These are phyloP conservation scores for Hylaea fasciaria DNA, from an alignment of 2,888 invertebrate genomes.

Conservation along the genomic window DNA sequence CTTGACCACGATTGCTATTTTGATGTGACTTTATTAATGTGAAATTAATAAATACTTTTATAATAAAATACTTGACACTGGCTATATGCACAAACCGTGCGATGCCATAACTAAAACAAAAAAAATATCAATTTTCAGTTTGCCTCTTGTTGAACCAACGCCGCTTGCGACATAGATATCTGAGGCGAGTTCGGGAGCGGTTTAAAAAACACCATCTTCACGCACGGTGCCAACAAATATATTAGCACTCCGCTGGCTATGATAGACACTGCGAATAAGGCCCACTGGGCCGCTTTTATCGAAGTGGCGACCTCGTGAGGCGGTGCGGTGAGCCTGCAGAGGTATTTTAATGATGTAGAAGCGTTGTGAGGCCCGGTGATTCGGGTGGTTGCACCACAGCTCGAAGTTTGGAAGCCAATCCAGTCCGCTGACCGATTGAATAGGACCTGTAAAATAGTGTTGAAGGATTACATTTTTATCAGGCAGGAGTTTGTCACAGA, in stretches of 20 bases:
- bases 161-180: conserved; percentile 71
- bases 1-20: too few species aligned
- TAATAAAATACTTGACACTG: too few species aligned
- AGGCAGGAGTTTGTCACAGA: too few species aligned
- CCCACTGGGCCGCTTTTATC: conserved; percentile 74
- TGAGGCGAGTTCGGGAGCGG: conserved; percentile 59
- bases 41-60: too few species aligned
- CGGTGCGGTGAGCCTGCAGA: conserved; percentile 40
- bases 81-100: too few species aligned
- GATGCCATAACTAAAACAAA: too few species aligned
- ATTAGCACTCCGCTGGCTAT: conserved; percentile 66
- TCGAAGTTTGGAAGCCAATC: conserved; percentile 74
- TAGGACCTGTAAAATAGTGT: conserved; percentile 63
- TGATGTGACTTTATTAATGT: too few species aligned
- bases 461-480: too few species aligned
- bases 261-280: conserved; percentile 65
- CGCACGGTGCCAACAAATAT: conserved; percentile 70
- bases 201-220: conserved; percentile 60
- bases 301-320: conserved; percentile 61
- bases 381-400: conserved; percentile 71
- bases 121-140: conserved; percentile 1
- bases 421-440: conserved; percentile 80
- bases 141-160: conserved; percentile 59
- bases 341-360: conserved; percentile 53
- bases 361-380: conserved; percentile 72